phyloP scores from a whole-genome alignment of 2,797 vertebrate species.

The Buceros bicornis region DNA sequence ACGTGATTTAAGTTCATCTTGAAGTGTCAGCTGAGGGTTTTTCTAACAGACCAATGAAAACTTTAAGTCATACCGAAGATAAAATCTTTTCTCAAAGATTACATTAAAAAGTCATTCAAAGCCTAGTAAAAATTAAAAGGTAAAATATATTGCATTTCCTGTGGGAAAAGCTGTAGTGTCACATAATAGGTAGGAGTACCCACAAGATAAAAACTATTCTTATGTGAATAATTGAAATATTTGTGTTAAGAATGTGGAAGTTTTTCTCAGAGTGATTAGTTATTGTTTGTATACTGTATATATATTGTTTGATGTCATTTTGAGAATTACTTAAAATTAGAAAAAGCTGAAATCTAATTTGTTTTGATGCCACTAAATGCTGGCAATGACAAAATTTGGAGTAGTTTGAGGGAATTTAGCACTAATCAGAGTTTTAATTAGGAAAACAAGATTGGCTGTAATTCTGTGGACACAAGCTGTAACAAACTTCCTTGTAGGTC shows the following conservation, averaged over 20 bases:
- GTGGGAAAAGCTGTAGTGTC: neutral
- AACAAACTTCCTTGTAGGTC: neutral
- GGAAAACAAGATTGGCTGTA: neutral
- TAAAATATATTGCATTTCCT: neutral
- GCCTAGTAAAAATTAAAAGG: neutral
- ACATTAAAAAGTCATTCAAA: neutral
- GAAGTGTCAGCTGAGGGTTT: neutral
- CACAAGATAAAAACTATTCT: neutral
- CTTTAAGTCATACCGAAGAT: neutral
- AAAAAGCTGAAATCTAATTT: neutral
- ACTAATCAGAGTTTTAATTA: constrained; percentile 8
- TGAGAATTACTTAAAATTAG: neutral
- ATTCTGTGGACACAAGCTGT: constrained; percentile 5
- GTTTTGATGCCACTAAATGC: neutral
- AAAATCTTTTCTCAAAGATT: neutral
- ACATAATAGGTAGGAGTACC: neutral
- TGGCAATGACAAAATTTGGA: neutral
- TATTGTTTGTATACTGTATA: neutral
- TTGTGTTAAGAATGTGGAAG: neutral
- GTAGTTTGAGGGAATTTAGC: neutral
- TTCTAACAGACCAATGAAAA: neutral
- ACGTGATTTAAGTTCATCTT: neutral
- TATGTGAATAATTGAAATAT: neutral
- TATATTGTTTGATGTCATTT: neutral
- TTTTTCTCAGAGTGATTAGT: neutral